Evolutionary conservation across 2,888 invertebrate species (phyloP), one percentile per base, ranked within the genome.

Genomic region (Tubulanus polymorphus): DNA sequence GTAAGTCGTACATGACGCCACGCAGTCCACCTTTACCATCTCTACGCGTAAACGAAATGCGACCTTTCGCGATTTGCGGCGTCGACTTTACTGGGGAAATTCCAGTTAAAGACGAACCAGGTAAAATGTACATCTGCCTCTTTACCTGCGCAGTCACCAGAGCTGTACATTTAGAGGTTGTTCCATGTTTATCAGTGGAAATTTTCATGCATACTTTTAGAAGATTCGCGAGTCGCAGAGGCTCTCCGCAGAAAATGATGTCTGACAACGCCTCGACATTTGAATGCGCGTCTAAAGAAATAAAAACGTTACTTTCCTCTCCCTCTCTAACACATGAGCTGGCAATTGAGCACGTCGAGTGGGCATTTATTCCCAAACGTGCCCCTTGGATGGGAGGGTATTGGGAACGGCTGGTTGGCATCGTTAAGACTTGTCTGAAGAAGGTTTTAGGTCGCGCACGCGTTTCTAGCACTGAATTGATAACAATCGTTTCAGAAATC

Each of bases 261-360:
- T 41, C 35, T 1, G 51, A 51, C 23, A 51, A 51, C 27, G 51
- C 51, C 1, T 20, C 37, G 37, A 51, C 51, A 6, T 51, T 51
- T 26, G 28, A 51, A 27, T 15, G 32, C 6, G 37, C 51, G 8
- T 18, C 18, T 18, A 15, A 18, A 23, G 41, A 41, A 41, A 26
- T 35, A 6, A 37, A 41, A 18, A 20, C 26, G 15, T 6, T 51
- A n/a, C n/a, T n/a, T n/a, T n/a, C n/a, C n/a, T n/a, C n/a, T n/a
- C n/a, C n/a, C n/a, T n/a, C n/a, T n/a, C n/a, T n/a, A n/a, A n/a
- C n/a, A n/a, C n/a, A n/a, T n/a, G n/a, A n/a, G n/a, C n/a, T n/a
- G n/a, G n/a, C n/a, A n/a, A n/a, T n/a, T n/a, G n/a, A n/a, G n/a
- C n/a, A n/a, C n/a, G n/a, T n/a, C n/a, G n/a, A n/a, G n/a, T n/a